These are phyloP conservation scores for Pelochelys cantorii DNA, from an alignment of 2,797 vertebrate genomes.

Conservation along the genomic window DNA sequence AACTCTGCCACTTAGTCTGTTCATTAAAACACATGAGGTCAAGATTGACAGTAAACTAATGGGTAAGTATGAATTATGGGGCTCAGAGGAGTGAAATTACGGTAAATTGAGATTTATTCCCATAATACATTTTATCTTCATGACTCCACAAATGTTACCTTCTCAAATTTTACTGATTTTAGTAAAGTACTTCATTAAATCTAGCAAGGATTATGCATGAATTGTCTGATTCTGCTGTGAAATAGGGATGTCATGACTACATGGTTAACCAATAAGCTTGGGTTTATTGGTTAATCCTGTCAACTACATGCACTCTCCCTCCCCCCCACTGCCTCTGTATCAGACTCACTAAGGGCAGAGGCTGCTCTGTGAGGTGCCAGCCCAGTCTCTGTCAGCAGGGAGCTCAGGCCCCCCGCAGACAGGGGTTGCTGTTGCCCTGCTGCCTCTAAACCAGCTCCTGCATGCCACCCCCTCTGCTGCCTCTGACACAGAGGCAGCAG, in stretches of 20 bases:
- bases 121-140: neutral
- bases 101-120: constrained; percentile 22
- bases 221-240: neutral
- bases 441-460: too few relatives aligned
- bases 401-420: too few relatives aligned
- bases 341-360: too few relatives aligned
- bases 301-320: too few relatives aligned
- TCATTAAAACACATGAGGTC: constrained; percentile 86
- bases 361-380: too few relatives aligned
- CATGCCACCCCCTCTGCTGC: too few relatives aligned
- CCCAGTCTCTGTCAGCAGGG: too few relatives aligned
- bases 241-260: neutral
- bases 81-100: neutral
- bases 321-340: too few relatives aligned
- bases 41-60: constrained; percentile 96
- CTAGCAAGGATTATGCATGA: neutral
- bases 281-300: too few relatives aligned
- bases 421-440: too few relatives aligned
- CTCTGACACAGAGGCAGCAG: too few relatives aligned
- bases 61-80: constrained; percentile 79
- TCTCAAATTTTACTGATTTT: constrained; percentile 14
- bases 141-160: neutral
- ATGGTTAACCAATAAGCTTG: too few relatives aligned
- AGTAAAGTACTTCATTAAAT: constrained; percentile 1
- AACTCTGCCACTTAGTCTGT: constrained; percentile 90